Conservation (phyloP, 2,797 vertebrate genomes). For the Perodicticus potto region DNA sequence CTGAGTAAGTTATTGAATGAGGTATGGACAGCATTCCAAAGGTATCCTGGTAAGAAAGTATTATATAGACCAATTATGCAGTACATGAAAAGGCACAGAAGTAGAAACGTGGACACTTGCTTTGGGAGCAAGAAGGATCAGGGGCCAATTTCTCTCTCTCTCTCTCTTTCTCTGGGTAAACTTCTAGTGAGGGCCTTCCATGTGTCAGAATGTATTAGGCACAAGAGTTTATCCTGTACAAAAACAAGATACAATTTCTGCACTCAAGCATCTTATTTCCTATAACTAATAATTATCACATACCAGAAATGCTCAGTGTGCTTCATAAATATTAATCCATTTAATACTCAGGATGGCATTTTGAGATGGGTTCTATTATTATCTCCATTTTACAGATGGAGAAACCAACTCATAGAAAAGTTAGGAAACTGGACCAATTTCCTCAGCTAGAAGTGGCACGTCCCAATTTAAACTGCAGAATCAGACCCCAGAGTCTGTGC, state of each 20-base stretch:
- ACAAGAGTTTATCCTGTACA: background rate
- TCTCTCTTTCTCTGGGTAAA: background rate
- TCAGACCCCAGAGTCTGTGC: background rate
- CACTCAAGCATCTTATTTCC: background rate
- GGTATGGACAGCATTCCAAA: background rate
- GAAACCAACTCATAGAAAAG: background rate
- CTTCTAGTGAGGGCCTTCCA: background rate
- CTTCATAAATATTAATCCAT: background rate
- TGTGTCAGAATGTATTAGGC: background rate
- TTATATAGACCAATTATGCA: background rate
- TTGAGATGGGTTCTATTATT: background rate
- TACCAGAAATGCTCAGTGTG: background rate
- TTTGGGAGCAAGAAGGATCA: background rate
- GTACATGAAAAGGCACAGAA: background rate
- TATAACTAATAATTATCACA: background rate
- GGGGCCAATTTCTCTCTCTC: background rate
- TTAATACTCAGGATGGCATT: background rate
- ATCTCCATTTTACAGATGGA: background rate
- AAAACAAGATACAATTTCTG: background rate
- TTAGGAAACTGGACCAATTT: background rate
- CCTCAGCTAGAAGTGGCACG: background rate
- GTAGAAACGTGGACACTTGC: background rate
- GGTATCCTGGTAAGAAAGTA: background rate
- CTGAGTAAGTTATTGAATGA: constrained; percentile 16
- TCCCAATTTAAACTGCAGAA: background rate